phyloP scores from a whole-genome alignment of 2,113 vertebrate genomes.

The Daubentonia madagascariensis region DNA sequence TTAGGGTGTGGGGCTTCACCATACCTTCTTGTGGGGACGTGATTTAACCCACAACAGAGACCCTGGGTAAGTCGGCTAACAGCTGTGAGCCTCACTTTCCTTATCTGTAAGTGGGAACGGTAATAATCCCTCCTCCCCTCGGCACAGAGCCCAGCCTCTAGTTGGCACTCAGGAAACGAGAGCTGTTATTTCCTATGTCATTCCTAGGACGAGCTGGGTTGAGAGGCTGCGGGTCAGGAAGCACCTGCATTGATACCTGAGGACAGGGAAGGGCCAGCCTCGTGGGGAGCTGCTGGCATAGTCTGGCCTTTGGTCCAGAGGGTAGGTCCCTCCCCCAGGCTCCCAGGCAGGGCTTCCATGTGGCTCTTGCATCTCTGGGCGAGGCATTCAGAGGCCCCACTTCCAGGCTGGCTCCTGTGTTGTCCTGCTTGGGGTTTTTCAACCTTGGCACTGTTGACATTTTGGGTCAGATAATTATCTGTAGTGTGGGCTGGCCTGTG shows the following conservation, averaged over 20 bases:
- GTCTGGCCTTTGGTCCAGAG: neutral
- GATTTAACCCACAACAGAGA: neutral
- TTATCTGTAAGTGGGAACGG: neutral
- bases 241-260: neutral
- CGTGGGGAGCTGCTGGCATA: rapidly evolving
- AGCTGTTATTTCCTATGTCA: rapidly evolving
- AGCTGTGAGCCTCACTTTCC: neutral
- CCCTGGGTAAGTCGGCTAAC: neutral
- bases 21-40: neutral
- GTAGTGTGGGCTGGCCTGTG: neutral
- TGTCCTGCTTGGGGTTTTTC: neutral
- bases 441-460: rapidly evolving
- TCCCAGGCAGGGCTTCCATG: neutral
- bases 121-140: no score
- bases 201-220: neutral
- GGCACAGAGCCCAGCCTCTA: rapidly evolving
- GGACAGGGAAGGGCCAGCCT: no score
- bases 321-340: neutral
- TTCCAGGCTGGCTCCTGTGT: neutral
- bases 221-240: neutral
- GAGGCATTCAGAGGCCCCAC: neutral
- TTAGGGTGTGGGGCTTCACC: neutral
- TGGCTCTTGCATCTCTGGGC: neutral
- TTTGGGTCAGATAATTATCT: neutral
- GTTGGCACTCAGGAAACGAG: neutral